Conservation (phyloP, 1,140 invertebrate species). For the Zaprionus kolodkinae region DNA sequence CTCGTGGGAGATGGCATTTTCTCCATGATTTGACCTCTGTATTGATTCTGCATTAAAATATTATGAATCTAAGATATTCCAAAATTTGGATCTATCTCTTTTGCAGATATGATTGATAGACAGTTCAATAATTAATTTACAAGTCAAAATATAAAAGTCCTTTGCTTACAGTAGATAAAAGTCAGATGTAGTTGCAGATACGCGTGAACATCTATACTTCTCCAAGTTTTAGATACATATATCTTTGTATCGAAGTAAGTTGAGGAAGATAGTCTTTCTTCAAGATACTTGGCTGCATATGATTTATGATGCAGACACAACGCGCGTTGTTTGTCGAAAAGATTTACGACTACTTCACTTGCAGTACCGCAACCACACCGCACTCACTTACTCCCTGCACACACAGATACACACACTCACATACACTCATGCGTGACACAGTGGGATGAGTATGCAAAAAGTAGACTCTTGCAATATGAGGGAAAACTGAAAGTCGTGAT, state of each 20-base stretch:
- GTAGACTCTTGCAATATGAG: slow-evolving; percentile 43
- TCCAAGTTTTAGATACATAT: slow-evolving; percentile 27
- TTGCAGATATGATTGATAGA: slow-evolving; percentile 11
- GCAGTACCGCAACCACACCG: slow-evolving; percentile 12
- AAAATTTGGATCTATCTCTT: no score
- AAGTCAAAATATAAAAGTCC: slow-evolving; percentile 48
- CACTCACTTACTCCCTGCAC: slow-evolving; percentile 44
- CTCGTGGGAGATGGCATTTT: no score
- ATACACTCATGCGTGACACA: slow-evolving; percentile 38
- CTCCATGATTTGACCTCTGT: no score
- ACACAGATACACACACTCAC: slow-evolving; percentile 44
- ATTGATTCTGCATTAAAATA: no score
- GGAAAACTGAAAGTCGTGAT: slow-evolving; percentile 42
- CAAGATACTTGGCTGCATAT: slow-evolving; percentile 70
- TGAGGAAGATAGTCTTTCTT: slow-evolving; percentile 15
- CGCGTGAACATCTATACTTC: not conserved
- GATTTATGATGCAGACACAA: slow-evolving; percentile 72
- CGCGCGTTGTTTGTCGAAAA: slow-evolving; percentile 45
- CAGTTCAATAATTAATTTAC: slow-evolving; percentile 33
- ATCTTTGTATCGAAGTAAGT: slow-evolving; percentile 22
- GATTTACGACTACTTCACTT: slow-evolving; percentile 72
- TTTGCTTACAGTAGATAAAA: slow-evolving; percentile 33
- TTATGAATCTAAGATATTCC: no score
- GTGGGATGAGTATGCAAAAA: slow-evolving; percentile 64
- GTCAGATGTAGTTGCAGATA: slow-evolving; percentile 25